These are phyloP conservation scores for Ophioderma brevispina DNA, from an alignment of 35 echinoderm and acorn worm genomes.

Conservation along the genomic window DNA sequence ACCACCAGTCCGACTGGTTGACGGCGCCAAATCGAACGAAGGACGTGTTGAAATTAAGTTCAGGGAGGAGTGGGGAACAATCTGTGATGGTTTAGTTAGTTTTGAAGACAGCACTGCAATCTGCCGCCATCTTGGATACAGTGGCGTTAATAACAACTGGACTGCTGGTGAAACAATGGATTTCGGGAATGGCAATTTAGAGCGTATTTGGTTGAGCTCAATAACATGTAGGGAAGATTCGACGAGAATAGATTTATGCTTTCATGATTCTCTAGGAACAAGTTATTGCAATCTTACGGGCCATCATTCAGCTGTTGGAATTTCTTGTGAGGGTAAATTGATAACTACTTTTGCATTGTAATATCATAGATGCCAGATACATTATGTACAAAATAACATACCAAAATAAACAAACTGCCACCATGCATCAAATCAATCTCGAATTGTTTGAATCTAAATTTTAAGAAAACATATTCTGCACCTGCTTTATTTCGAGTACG, in stretches of 20 bases:
- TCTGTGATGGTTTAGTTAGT: background rate
- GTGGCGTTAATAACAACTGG: background rate
- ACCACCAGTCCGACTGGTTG: background rate
- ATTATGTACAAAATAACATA: no score
- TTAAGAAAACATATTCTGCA: no score
- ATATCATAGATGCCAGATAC: no score
- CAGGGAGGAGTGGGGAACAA: background rate
- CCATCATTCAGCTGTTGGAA: background rate
- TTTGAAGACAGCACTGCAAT: background rate
- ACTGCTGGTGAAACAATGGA: background rate
- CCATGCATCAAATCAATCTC: no score
- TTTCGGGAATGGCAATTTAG: background rate
- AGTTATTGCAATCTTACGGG: background rate
- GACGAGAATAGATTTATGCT: background rate
- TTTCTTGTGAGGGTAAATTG: background rate
- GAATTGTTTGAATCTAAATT: no score
- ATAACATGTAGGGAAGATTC: background rate
- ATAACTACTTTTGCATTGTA: no score
- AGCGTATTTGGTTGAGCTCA: background rate
- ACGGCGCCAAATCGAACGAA: background rate
- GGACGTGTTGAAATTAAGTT: background rate
- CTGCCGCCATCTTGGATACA: background rate
- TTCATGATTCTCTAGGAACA: background rate
- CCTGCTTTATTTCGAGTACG: no score
- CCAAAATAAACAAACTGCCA: no score